Conservation (phyloP, 1,140 invertebrate species). For the Metopolophium dirhodum region DNA sequence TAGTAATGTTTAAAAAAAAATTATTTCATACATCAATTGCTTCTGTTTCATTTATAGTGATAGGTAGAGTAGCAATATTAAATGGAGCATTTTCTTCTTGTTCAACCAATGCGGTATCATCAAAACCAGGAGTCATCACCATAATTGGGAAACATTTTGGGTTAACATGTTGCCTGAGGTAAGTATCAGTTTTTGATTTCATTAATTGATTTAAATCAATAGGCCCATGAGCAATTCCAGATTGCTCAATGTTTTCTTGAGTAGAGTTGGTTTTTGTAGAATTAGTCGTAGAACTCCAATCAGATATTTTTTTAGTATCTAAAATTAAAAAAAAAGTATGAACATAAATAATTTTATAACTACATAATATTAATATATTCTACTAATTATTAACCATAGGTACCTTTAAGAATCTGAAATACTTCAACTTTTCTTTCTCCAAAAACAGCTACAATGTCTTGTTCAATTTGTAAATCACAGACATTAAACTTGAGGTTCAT, state of each 20-base stretch:
- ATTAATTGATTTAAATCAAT: conserved; percentile 47
- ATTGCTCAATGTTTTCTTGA: neutral
- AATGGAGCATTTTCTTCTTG: conserved; percentile 58
- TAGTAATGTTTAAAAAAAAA: neutral
- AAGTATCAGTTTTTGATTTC: conserved; percentile 35
- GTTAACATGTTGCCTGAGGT: neutral
- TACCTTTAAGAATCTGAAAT: conserved; percentile 62
- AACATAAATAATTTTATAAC: neutral
- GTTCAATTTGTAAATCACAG: conserved; percentile 65
- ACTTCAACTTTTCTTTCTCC: conserved; percentile 64
- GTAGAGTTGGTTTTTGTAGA: neutral
- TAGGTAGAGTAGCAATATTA: conserved; percentile 61
- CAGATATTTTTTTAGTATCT: conserved; percentile 42
- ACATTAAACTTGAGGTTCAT: conserved; percentile 67
- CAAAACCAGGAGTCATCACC: conserved; percentile 45
- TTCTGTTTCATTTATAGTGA: conserved; percentile 62
- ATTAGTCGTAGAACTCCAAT: conserved; percentile 27
- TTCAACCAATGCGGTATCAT: conserved; percentile 5
- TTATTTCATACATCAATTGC: conserved; percentile 60
- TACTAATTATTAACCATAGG: neutral
- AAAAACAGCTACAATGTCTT: conserved; percentile 69
- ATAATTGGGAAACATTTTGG: conserved; percentile 49
- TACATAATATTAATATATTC: neutral
- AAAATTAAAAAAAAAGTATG: neutral
- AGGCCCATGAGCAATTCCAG: neutral